A percentile compares a stretch with the other conserved stretches of the same genome.
phyloP scores from a whole-genome alignment of 2,113 vertebrate species.

The Pterocles burchelli region DNA sequence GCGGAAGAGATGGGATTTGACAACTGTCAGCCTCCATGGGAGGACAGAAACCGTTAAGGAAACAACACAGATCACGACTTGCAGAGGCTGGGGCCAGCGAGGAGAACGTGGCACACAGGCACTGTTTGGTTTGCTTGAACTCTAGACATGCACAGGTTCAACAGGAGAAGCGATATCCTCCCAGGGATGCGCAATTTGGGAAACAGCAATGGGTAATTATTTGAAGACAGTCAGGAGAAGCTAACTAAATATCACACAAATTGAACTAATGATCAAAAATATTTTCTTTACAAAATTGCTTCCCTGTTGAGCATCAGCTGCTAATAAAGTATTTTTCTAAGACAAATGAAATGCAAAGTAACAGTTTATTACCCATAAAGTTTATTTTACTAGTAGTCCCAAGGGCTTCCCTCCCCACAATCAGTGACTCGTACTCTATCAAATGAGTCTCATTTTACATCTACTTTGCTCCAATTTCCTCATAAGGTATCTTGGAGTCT shows the following conservation, averaged over 20 bases:
- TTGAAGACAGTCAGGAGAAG: background rate
- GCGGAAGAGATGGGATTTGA: background rate
- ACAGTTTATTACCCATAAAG: background rate
- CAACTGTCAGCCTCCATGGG: rapidly evolving
- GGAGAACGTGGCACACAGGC: rapidly evolving
- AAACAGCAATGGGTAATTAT: background rate
- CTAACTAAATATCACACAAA: background rate
- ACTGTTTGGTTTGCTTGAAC: background rate
- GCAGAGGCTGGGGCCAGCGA: background rate
- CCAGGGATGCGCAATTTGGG: background rate
- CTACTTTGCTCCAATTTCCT: constrained; percentile 2
- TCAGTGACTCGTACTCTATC: background rate
- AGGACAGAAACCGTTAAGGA: background rate
- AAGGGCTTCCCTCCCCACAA: background rate
- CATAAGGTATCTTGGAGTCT: background rate
- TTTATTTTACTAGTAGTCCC: background rate
- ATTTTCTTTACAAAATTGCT: background rate
- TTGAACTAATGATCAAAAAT: background rate
- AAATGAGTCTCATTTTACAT: constrained; percentile 3
- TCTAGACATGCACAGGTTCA: background rate
- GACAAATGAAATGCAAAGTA: constrained; percentile 22
- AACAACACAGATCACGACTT: background rate
- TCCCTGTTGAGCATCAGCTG: background rate
- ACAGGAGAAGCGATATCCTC: background rate
- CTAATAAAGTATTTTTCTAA: background rate